phyloP scores from a whole-genome alignment of 64 coral and sea anemone genomes.

The Astreopora myriophthalma region DNA sequence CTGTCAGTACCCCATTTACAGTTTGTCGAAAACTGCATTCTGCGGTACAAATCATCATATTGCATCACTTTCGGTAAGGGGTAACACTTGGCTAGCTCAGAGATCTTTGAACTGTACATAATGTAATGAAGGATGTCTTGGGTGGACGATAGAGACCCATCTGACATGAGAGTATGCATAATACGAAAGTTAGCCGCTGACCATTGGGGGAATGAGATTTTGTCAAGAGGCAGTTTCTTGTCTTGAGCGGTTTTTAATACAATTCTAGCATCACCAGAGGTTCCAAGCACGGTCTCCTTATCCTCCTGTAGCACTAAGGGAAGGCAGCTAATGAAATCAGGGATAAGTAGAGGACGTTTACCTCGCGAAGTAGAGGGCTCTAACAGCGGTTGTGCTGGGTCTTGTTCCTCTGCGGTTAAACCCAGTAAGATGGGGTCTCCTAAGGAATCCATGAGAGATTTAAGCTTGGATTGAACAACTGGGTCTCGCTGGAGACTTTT shows the following conservation, averaged over 20 bases:
- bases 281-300: not conserved
- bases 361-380: not conserved
- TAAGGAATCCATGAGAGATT: not conserved
- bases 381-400: not conserved
- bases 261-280: not conserved
- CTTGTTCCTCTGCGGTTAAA: not conserved
- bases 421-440: not conserved
- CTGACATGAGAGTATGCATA: constrained; percentile 56
- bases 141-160: not conserved
- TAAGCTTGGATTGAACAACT: not conserved
- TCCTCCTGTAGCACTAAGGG: not conserved
- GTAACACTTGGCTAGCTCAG: constrained; percentile 33
- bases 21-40: constrained; percentile 33
- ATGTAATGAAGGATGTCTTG: constrained; percentile 45
- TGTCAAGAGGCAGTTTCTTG: not conserved
- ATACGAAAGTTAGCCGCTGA: constrained; percentile 54
- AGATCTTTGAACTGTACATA: constrained; percentile 46
- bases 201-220: constrained; percentile 42
- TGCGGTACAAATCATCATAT: constrained; percentile 18
- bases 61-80: constrained; percentile 21
- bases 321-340: not conserved
- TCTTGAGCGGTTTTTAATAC: not conserved
- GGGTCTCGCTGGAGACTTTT: not conserved
- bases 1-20: constrained; percentile 51
- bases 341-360: constrained; percentile 10